Percentiles rank a stretch among this genome's conserved stretches.
Evolutionary conservation across 2,888 invertebrate genomes (phyloP).

Genomic region (Gryllus longicercus): DNA sequence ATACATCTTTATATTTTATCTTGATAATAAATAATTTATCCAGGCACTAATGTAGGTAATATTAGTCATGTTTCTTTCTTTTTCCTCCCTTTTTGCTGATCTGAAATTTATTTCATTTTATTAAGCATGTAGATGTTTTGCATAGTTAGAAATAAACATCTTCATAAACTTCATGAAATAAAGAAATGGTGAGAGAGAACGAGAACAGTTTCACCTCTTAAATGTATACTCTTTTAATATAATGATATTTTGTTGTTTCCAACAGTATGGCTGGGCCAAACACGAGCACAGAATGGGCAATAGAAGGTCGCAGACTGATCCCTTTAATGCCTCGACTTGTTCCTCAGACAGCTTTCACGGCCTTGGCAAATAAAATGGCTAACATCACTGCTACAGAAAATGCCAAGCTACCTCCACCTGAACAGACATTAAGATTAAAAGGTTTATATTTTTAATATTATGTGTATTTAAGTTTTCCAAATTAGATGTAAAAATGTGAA

Average conservation of each 20-base stretch:
- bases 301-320: constrained; percentile 79
- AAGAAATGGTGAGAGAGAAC: too few species aligned
- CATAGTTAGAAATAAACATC: too few species aligned
- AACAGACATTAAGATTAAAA: constrained; percentile 37
- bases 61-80: too few species aligned
- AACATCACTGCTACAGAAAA: constrained; percentile 62
- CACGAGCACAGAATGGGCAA: constrained; percentile 70
- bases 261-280: constrained; percentile 53
- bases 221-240: background rate
- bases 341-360: constrained; percentile 79
- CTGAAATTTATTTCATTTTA: too few species aligned
- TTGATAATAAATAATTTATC: too few species aligned
- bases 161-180: too few species aligned
- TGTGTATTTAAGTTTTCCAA: constrained; percentile 18
- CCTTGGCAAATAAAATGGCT: constrained; percentile 77
- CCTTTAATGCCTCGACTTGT: constrained; percentile 80
- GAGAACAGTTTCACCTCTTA: background rate
- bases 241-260: constrained; percentile 45
- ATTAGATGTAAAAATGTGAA: background rate
- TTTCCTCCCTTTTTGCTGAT: too few species aligned
- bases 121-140: too few species aligned
- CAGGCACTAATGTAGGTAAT: too few species aligned
- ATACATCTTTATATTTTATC: too few species aligned
- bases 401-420: constrained; percentile 51
- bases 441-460: constrained; percentile 36